Conservation (phyloP, 1,140 invertebrate genomes). For the Ruditapes philippinarum region DNA sequence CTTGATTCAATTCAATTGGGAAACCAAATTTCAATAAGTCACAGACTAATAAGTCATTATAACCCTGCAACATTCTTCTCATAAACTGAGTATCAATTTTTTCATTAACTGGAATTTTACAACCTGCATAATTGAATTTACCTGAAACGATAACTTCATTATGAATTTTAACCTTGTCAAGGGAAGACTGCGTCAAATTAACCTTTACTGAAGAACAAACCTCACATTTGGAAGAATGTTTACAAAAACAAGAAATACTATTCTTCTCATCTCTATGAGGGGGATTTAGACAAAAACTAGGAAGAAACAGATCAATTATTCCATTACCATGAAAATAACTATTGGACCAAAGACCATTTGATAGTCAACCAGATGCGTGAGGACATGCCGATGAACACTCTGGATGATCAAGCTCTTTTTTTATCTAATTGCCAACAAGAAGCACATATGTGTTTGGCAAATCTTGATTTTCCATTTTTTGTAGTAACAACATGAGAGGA, state of each 20-base stretch:
- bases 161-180: background rate
- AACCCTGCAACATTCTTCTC: too few relatives aligned
- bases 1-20: background rate
- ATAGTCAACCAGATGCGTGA: too few relatives aligned
- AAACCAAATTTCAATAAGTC: conserved; percentile 9
- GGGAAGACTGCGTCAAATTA: background rate
- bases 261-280: background rate
- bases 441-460: background rate
- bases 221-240: too few relatives aligned
- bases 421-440: too few relatives aligned
- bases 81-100: too few relatives aligned
- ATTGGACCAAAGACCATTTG: too few relatives aligned
- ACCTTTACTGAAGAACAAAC: background rate
- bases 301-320: too few relatives aligned
- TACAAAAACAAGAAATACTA: too few relatives aligned
- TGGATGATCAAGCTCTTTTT: too few relatives aligned
- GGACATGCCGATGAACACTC: too few relatives aligned
- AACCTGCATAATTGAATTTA: background rate
- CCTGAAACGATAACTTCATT: background rate
- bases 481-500: background rate
- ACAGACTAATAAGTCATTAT: too few relatives aligned
- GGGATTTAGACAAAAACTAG: background rate
- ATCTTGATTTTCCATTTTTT: background rate
- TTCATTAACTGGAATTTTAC: background rate
- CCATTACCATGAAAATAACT: too few relatives aligned